Evolutionary conservation across 1,140 invertebrate genomes (phyloP).

Genomic region (fruit fly (Drosophila melanogaster)): DNA sequence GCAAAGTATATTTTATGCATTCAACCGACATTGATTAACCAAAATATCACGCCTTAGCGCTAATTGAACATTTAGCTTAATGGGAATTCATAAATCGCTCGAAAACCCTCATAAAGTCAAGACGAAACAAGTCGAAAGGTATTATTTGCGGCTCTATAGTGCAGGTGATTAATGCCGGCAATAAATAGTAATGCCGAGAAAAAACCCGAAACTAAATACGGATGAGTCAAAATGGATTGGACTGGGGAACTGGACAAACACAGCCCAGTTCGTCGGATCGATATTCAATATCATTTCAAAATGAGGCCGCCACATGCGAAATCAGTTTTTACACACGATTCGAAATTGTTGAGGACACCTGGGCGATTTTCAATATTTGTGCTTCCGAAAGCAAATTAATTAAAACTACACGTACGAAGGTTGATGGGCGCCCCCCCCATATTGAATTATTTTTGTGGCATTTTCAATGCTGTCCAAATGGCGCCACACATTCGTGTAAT

Average conservation of each 20-base stretch:
- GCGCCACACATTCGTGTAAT: constrained; percentile 60
- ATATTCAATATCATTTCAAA: constrained; percentile 63
- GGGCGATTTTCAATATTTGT: constrained; percentile 35
- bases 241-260: constrained; percentile 30
- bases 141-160: constrained; percentile 63
- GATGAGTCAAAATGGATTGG: constrained; percentile 57
- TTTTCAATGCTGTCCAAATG: constrained; percentile 58
- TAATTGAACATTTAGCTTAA: constrained; percentile 78
- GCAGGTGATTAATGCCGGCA: constrained; percentile 64
- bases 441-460: constrained; percentile 48
- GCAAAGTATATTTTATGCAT: constrained; percentile 18
- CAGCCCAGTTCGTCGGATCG: constrained; percentile 55
- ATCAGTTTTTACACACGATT: constrained; percentile 55
- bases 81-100: constrained; percentile 71
- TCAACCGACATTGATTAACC: constrained; percentile 64
- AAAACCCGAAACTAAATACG: constrained; percentile 62
- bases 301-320: constrained; percentile 68
- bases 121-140: constrained; percentile 49
- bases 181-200: constrained; percentile 56
- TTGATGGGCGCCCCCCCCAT: constrained; percentile 28
- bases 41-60: constrained; percentile 69
- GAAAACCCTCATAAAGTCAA: constrained; percentile 48
- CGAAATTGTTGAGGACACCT: constrained; percentile 30
- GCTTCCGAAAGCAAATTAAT: constrained; percentile 74
- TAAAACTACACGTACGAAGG: constrained; percentile 79